Percentiles rank a stretch among this genome's conserved stretches.
phyloP scores from a whole-genome alignment of 2,888 invertebrate genomes.

The Brassicogethes aeneus region DNA sequence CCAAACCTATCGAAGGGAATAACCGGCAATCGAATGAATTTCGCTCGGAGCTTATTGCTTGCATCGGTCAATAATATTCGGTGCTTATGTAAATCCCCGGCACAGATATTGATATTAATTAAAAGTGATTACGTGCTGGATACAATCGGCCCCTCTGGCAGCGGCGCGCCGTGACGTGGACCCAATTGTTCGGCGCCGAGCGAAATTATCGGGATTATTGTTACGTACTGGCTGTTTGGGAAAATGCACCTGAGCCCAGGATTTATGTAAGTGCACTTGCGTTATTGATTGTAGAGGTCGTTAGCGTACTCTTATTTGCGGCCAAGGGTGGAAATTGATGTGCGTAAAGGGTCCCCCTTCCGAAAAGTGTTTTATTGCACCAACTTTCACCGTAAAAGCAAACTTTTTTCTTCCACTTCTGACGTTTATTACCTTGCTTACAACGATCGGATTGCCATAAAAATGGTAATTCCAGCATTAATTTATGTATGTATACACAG shows the following conservation, averaged over 20 bases:
- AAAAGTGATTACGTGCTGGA: not conserved
- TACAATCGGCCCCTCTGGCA: not conserved
- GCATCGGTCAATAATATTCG: not conserved
- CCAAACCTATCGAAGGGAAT: too few relatives aligned
- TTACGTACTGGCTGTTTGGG: constrained; percentile 20
- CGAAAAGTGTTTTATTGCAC: not conserved
- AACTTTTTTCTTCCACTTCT: not conserved
- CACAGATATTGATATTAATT: not conserved
- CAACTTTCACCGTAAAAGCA: not conserved
- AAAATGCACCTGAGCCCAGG: constrained; percentile 31
- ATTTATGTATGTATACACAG: too few relatives aligned
- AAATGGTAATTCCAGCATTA: not conserved
- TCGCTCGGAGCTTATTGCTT: too few relatives aligned
- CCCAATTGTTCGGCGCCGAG: constrained; percentile 13
- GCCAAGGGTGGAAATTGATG: constrained; percentile 22
- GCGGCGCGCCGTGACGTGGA: not conserved
- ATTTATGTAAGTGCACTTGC: constrained; percentile 32
- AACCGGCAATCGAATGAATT: too few relatives aligned
- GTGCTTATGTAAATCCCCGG: not conserved
- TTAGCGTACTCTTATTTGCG: constrained; percentile 31
- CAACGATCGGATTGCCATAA: not conserved
- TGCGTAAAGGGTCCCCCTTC: constrained; percentile 7
- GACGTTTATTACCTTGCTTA: not conserved
- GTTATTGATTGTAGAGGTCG: constrained; percentile 32
- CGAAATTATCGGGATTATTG: constrained; percentile 23